Percentiles rank a stretch among this genome's conserved stretches.
Evolutionary conservation across 2,888 invertebrate species (phyloP).

Genomic region (Podotricha telesiphe): DNA sequence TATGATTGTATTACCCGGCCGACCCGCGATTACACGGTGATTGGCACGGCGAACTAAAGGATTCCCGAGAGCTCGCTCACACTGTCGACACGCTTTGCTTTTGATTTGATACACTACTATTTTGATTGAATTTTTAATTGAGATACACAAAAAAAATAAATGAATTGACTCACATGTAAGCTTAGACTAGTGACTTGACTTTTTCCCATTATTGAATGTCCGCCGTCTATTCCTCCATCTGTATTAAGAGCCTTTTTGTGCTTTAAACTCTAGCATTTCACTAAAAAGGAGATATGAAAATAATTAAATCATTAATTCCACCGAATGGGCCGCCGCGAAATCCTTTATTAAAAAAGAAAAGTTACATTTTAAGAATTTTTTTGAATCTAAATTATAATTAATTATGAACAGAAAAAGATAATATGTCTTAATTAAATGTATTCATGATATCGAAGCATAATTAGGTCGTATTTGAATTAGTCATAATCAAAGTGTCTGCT

Average conservation of each 20-base stretch:
- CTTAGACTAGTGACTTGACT: background rate
- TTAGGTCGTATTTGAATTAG: no score
- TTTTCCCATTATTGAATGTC: background rate
- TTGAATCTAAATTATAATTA: background rate
- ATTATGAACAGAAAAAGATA: no score
- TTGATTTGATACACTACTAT: slow-evolving; percentile 40
- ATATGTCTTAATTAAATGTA: no score
- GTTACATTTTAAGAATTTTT: no score
- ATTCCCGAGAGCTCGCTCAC: slow-evolving; percentile 34
- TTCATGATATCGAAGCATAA: no score
- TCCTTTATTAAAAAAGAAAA: no score
- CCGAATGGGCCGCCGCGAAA: no score
- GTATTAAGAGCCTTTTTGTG: background rate
- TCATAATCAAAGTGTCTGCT: no score
- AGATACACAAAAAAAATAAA: slow-evolving; percentile 18
- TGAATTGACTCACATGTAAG: slow-evolving; percentile 7
- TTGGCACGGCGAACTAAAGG: slow-evolving; percentile 52
- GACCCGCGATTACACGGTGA: slow-evolving; percentile 61
- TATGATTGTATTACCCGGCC: slow-evolving; percentile 47
- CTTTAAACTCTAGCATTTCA: background rate
- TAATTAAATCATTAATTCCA: no score
- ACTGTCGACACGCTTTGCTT: slow-evolving; percentile 40
- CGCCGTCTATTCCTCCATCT: background rate
- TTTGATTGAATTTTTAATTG: slow-evolving; percentile 34
- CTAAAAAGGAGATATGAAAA: background rate